phyloP scores from a whole-genome alignment of 92 coral and sea anemone species.

The Muricea muricata region DNA sequence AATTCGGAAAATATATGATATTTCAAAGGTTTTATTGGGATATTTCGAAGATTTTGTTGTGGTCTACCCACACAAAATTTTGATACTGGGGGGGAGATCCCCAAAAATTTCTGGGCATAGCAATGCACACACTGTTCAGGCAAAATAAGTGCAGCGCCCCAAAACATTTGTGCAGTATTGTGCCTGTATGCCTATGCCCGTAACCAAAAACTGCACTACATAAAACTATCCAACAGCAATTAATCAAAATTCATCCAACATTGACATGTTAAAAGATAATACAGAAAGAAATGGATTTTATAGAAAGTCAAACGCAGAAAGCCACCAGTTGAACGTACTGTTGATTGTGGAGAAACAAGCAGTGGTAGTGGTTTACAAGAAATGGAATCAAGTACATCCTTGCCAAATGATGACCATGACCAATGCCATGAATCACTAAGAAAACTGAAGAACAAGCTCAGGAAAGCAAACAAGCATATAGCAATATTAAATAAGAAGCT shows the following conservation, averaged over 20 bases:
- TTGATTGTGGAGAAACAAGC: constrained; percentile 5
- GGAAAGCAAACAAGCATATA: not conserved
- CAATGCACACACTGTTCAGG: no score
- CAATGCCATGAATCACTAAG: not conserved
- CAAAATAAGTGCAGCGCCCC: no score
- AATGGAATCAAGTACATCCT: not conserved
- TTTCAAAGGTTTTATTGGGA: no score
- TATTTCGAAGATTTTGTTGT: no score
- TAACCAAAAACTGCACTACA: no score
- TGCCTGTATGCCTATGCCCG: no score
- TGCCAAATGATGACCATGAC: not conserved
- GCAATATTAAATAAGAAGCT: not conserved
- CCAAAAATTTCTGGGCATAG: no score
- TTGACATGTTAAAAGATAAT: not conserved
- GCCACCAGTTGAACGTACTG: not conserved
- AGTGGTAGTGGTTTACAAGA: not conserved
- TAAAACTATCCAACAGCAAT: not conserved
- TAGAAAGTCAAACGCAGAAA: not conserved
- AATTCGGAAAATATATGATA: no score
- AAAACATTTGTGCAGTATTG: no score
- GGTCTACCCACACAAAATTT: no score
- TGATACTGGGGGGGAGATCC: no score
- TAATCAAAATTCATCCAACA: not conserved
- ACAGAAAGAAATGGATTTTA: not conserved
- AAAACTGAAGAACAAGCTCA: not conserved